phyloP scores from a whole-genome alignment of 2,888 invertebrate genomes.

The Agelastica alni region DNA sequence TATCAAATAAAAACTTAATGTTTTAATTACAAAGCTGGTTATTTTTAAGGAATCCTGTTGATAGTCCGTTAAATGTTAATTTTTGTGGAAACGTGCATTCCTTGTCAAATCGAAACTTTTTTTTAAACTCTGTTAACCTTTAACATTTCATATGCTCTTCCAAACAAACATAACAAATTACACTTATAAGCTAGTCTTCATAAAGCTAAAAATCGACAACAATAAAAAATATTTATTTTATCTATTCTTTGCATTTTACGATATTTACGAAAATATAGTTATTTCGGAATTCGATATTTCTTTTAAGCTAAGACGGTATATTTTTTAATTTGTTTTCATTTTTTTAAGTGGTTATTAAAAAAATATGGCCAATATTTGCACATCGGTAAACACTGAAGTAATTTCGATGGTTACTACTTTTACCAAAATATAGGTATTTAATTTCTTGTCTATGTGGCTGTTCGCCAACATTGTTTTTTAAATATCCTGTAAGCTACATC shows the following conservation, averaged over 20 bases:
- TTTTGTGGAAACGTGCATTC: constrained; percentile 22
- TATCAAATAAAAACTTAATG: too few species aligned
- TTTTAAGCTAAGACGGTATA: constrained; percentile 46
- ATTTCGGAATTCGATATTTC: constrained; percentile 52
- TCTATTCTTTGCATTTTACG: constrained; percentile 36
- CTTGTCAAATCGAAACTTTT: constrained; percentile 28
- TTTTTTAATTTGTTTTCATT: constrained; percentile 29
- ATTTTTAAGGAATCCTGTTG: too few species aligned
- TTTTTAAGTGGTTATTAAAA: constrained; percentile 21
- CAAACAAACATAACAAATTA: constrained; percentile 47
- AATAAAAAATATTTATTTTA: constrained; percentile 47
- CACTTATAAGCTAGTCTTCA: constrained; percentile 41
- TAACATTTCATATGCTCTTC: constrained; percentile 43
- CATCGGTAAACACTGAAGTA: background rate
- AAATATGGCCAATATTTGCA: too few species aligned
- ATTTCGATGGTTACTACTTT: background rate
- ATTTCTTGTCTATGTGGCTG: too few species aligned
- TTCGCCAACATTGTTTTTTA: constrained; percentile 15
- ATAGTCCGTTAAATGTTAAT: too few species aligned
- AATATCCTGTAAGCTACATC: constrained; percentile 16
- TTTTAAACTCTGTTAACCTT: constrained; percentile 42
- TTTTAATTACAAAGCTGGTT: too few species aligned
- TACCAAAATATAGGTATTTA: too few species aligned
- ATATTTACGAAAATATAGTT: constrained; percentile 54
- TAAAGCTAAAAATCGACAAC: constrained; percentile 48